Evolutionary conservation across 2,888 invertebrate genomes (phyloP).

Genomic region (Patella ulyssiponensis): DNA sequence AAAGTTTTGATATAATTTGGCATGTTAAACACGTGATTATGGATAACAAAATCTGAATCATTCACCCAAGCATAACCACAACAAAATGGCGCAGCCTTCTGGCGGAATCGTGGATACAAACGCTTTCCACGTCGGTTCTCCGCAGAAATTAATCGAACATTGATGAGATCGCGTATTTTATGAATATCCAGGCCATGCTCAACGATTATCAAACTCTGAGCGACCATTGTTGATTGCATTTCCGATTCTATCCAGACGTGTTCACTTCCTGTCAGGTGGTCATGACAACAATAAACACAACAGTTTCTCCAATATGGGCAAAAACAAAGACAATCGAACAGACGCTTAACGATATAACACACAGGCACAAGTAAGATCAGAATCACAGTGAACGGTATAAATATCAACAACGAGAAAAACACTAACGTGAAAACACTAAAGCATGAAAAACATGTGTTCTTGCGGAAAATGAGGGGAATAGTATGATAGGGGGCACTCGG

Average conservation of each 20-base stretch:
- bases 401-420: conserved; percentile 71
- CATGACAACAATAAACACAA: conserved; percentile 64
- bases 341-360: conserved; percentile 62
- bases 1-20: conserved; percentile 66
- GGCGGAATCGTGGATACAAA: conserved; percentile 74
- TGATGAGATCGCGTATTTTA: conserved; percentile 73
- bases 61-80: conserved; percentile 75
- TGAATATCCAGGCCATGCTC: conserved; percentile 73
- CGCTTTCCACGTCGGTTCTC: conserved; percentile 68
- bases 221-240: conserved; percentile 70
- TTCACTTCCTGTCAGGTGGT: conserved; percentile 72
- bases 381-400: conserved; percentile 72
- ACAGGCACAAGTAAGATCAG: conserved; percentile 71
- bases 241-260: conserved; percentile 71
- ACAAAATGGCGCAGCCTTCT: conserved; percentile 71
- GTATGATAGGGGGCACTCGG: conserved; percentile 71
- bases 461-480: conserved; percentile 72
- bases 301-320: conserved; percentile 53
- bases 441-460: conserved; percentile 64
- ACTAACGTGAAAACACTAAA: conserved; percentile 62
- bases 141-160: conserved; percentile 72
- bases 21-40: conserved; percentile 74
- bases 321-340: conserved; percentile 63
- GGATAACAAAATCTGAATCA: conserved; percentile 74
- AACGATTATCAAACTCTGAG: conserved; percentile 74